phyloP scores from a whole-genome alignment of 2,113 vertebrate species.

The Rattus norvegicus region DNA sequence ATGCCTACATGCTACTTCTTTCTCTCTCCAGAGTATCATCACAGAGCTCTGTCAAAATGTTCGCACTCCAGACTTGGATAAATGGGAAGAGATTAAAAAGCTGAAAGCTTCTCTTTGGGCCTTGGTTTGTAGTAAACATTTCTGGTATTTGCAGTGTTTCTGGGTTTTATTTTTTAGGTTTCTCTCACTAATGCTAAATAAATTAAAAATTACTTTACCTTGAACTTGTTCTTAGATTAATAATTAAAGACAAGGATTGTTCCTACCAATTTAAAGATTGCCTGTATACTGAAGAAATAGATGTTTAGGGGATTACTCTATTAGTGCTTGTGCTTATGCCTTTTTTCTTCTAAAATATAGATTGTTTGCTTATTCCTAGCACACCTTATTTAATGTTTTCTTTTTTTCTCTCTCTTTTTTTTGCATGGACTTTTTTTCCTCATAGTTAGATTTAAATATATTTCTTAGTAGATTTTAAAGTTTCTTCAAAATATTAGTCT shows the following conservation, averaged over 20 bases:
- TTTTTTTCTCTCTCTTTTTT: not conserved
- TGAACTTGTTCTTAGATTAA: slow-evolving; percentile 48
- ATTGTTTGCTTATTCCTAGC: not conserved
- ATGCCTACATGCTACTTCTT: not conserved
- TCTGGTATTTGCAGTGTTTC: slow-evolving; percentile 58
- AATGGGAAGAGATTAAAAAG: slow-evolving; percentile 99
- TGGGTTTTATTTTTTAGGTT: slow-evolving; percentile 18
- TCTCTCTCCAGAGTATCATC: slow-evolving; percentile 91
- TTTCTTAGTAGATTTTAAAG: slow-evolving; percentile 40
- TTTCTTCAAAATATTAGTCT: slow-evolving; percentile 35
- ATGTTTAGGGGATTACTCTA: slow-evolving; percentile 6
- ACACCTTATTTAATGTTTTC: slow-evolving; percentile 28
- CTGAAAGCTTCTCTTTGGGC: slow-evolving; percentile 99
- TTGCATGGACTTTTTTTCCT: not conserved
- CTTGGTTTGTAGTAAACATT: slow-evolving; percentile 89
- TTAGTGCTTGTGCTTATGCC: not conserved
- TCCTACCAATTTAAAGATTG: slow-evolving; percentile 26
- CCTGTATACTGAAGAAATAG: slow-evolving; percentile 45
- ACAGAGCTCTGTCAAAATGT: slow-evolving; percentile 97
- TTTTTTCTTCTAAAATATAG: slow-evolving; percentile 48
- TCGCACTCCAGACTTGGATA: slow-evolving; percentile 97
- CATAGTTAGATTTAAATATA: slow-evolving; percentile 20
- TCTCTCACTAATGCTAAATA: slow-evolving; percentile 41
- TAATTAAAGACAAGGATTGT: slow-evolving; percentile 31
- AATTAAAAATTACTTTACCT: slow-evolving; percentile 41